These are phyloP conservation scores for Ctenosaura bakeri DNA, from an alignment of 2,797 vertebrate species.

Conservation along the genomic window DNA sequence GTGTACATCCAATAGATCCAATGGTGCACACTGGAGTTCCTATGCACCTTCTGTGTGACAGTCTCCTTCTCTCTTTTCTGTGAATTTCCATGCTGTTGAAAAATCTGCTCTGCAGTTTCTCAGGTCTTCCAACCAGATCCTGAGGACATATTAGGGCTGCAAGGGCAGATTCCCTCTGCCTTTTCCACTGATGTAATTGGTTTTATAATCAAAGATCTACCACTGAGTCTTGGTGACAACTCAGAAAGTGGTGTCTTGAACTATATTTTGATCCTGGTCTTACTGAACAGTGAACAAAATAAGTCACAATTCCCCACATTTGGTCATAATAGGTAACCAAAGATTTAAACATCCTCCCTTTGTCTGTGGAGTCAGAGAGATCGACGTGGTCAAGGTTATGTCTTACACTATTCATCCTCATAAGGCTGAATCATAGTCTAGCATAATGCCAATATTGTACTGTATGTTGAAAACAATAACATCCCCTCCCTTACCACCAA, in stretches of 20 bases:
- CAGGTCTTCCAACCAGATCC: background rate
- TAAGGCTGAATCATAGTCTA: background rate
- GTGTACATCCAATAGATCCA: too few relatives aligned
- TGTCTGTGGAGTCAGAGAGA: background rate
- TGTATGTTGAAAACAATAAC: background rate
- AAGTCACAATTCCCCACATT: background rate
- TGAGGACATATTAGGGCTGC: background rate
- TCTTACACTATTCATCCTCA: background rate
- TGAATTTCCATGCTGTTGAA: background rate
- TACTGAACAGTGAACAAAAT: background rate
- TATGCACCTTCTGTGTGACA: background rate
- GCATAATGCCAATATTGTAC: background rate
- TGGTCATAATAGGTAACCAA: background rate
- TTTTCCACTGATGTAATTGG: too few relatives aligned
- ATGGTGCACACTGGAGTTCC: background rate
- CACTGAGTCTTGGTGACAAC: background rate
- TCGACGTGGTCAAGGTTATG: too few relatives aligned
- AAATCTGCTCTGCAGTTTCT: background rate
- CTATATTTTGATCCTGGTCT: slow-evolving; percentile 7
- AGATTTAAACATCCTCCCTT: background rate
- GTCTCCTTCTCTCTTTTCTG: background rate
- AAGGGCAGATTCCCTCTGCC: too few relatives aligned
- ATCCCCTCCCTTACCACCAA: background rate
- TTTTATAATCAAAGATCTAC: too few relatives aligned
- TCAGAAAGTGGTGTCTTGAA: background rate